Evolutionary conservation across 2,888 invertebrate species (phyloP), one percentile per base, ranked within the genome.

Genomic region (Polymixis lichenea): DNA sequence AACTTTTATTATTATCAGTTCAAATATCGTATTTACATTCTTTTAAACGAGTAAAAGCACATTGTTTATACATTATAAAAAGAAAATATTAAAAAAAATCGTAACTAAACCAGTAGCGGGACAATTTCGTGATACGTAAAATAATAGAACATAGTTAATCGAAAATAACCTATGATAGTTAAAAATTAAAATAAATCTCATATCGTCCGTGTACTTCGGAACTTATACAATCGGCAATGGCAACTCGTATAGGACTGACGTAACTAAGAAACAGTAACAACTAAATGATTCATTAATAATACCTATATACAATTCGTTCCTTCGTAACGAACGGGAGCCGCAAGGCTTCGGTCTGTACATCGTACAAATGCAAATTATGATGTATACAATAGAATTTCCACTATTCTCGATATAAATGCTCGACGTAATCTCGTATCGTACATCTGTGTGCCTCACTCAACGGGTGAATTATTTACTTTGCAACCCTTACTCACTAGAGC

Each of bases 1-100:
- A 94, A 94, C 95, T 95, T 95, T 96, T 96, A 96, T 97, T 97
- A 96, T 96, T 96, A 96, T 97, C 97, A 97, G 97, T 97, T 97
- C 97, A 96, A 96, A 96, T 96, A 96, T 96, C 96, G 92, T 97
- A 97, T 97, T 96, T 97, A 97, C 97, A 97, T 93, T 95, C 91
- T 94, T 96, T 96, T 95, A 94, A 95, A 95, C 94, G 94, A 96
- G 93, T 95, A 96, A 95, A 96, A 96, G 96, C 96, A 96, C 95
- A 95, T 95, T 95, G 93, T 96, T 94, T 95, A 95, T 92, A 95
- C 93, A 94, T 92, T 92, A 89, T 87, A 91, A 91, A 92, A 93
- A 93, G 92, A 90, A 91, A 89, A 88, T 87, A 87, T 89, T 71
- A 89, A 90, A 81, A 46, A 43, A 90, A 91, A 90, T 85, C 88